A percentile compares a stretch with the other conserved stretches of the same genome.
Conservation (phyloP, 2,113 vertebrate species). For the Cinclus cinclus region DNA sequence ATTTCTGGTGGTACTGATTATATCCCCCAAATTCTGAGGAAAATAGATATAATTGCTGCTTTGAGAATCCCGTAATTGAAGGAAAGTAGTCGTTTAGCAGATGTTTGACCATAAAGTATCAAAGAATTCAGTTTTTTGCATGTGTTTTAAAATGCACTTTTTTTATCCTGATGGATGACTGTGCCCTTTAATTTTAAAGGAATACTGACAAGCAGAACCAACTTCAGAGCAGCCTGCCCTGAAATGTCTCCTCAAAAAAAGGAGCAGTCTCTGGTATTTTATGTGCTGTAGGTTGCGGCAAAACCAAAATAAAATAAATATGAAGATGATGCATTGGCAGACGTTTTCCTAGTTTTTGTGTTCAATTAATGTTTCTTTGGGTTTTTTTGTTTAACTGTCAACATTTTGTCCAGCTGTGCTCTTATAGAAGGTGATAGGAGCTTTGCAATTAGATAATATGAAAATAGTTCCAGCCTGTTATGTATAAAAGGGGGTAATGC, state of each 20-base stretch:
- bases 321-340: not conserved
- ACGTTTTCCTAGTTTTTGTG: not conserved
- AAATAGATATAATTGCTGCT: conserved; percentile 45
- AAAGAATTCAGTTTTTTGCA: conserved; percentile 12
- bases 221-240: not conserved
- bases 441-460: not conserved
- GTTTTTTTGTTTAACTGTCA: not conserved
- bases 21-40: conserved; percentile 14
- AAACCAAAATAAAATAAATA: not conserved
- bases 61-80: conserved; percentile 47
- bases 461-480: not conserved
- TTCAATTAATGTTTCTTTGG: accelerated
- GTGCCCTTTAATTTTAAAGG: conserved; percentile 21
- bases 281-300: not conserved
- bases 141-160: conserved; percentile 6
- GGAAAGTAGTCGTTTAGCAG: conserved; percentile 46
- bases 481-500: not conserved
- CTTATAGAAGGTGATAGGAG: not conserved
- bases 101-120: conserved; percentile 51
- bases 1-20: conserved; percentile 46
- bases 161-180: not conserved
- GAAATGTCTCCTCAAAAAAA: not conserved
- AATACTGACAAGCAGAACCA: not conserved
- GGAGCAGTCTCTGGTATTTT: not conserved
- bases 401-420: not conserved